Evolutionary conservation across 2,113 vertebrate genomes (phyloP).

Genomic region (Leucopsar rothschildi): DNA sequence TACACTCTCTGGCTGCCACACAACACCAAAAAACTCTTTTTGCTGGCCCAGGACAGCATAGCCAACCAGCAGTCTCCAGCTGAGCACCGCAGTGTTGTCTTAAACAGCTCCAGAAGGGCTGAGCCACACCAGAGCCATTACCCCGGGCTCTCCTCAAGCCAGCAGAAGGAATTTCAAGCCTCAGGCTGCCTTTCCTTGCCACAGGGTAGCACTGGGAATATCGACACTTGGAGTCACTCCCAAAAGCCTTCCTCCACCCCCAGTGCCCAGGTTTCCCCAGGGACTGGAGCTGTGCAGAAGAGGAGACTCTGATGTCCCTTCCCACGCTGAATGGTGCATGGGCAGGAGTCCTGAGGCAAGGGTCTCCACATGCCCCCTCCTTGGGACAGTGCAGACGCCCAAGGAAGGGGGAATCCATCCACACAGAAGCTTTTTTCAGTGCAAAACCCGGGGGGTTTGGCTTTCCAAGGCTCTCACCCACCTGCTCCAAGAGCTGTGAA

Average conservation of each 20-base stretch:
- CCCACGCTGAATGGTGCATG: fast-evolving
- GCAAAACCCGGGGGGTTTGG: neutral
- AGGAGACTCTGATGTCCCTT: neutral
- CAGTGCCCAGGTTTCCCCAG: neutral
- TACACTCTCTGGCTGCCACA: neutral
- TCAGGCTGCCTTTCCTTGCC: neutral
- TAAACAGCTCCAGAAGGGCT: neutral
- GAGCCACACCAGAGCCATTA: neutral
- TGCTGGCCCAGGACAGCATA: neutral
- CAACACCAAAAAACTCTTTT: neutral
- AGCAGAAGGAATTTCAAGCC: neutral
- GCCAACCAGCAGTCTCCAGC: neutral
- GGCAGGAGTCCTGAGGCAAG: neutral
- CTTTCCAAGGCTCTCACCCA: neutral
- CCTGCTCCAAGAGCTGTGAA: neutral
- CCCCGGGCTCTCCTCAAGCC: neutral
- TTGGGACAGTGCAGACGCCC: neutral
- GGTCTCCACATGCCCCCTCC: neutral
- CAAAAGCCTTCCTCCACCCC: neutral
- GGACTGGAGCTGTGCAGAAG: neutral
- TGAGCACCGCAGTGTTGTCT: fast-evolving
- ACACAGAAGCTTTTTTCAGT: neutral
- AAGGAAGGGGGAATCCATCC: neutral
- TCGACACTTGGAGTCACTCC: neutral
- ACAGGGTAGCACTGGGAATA: neutral